Base-by-base conservation (phyloP, 2,888 invertebrate species). In the Parnassius glacialis region DNA sequence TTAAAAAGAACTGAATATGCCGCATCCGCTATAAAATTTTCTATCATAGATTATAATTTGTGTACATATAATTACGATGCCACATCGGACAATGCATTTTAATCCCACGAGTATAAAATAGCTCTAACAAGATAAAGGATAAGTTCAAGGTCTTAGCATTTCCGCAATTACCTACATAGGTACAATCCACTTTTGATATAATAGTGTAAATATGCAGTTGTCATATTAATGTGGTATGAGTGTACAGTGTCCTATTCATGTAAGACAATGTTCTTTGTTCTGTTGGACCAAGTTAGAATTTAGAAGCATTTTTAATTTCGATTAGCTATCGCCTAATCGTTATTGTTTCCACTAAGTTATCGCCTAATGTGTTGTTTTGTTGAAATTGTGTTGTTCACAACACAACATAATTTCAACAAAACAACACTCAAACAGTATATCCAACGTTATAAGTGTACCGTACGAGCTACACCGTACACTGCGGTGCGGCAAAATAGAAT, bases 61-160 rank as follows among this genome's bases (percentile, higher is more conserved):
- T 25, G 25, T 25, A 25, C 25, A 25, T 25, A 9, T 43, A 43
- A 16, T 9, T 47, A n/a, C 47, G 47, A 3, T 13, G 13, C 12
- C 13, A 9, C 9, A 13, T 16, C 13, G 47, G 13, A 47, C 13
- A 47, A 47, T 47, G 13, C 47, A 13, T 13, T 47, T 9, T 7
- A 13, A 47, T 13, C 12, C 10, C 47, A 47, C 12, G 47, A 47
- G 25, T 25, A 7, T 13, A 47, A 47, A 10, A 47, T 47, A 47
- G 43, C 43, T 47, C 10, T 9, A 47, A 13, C 45, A 47, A 47
- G 2, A 47, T 73, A 62, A 67, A 76, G 78, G 79, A 78, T 81
- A 83, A 79, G 83, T 81, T 84, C 83, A 84, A 80, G 80, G 78
- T 50, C 9, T 11, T n/a, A 25, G 7, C 12, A 43, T 54, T 59